Evolutionary conservation across 2,113 vertebrate genomes (phyloP).

Genomic region (Nesogale talazaci): DNA sequence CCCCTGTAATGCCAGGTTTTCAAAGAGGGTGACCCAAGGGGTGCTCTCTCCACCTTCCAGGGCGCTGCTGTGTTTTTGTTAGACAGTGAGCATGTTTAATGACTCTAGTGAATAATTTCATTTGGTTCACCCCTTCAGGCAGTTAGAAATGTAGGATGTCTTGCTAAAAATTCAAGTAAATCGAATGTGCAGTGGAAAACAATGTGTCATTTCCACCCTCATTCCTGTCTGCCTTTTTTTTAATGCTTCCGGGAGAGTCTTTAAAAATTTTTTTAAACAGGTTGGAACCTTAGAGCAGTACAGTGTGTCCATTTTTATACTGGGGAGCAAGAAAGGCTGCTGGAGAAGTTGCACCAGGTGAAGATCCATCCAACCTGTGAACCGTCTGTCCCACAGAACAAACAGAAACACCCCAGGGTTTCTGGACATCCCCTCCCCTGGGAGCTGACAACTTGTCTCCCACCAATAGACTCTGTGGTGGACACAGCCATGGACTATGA

Average conservation of each 20-base stretch:
- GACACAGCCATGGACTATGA: not conserved
- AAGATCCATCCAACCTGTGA: not conserved
- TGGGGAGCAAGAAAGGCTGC: not conserved
- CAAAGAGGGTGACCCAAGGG: slow-evolving; percentile 19
- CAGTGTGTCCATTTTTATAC: not conserved
- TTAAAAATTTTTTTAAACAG: not conserved
- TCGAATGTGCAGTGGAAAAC: slow-evolving; percentile 63
- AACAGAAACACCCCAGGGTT: not conserved
- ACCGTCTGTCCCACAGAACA: not conserved
- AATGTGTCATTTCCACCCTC: slow-evolving; percentile 37
- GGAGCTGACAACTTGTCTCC: not conserved
- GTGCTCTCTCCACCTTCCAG: not conserved
- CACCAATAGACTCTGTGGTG: not conserved
- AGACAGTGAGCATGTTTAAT: slow-evolving; percentile 64
- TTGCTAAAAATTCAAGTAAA: slow-evolving; percentile 73
- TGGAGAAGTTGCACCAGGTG: not conserved
- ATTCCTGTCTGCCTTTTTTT: slow-evolving; percentile 53
- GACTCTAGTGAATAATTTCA: slow-evolving; percentile 68
- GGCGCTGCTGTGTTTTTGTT: slow-evolving; percentile 35
- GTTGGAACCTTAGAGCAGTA: slow-evolving; percentile 31
- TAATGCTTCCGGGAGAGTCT: slow-evolving; percentile 37
- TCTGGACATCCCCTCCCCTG: not conserved
- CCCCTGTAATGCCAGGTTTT: not conserved
- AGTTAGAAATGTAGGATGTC: slow-evolving; percentile 59
- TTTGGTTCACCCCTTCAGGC: slow-evolving; percentile 62